A percentile compares a stretch with the other conserved stretches of the same genome.
phyloP scores from a whole-genome alignment of 2,113 vertebrate species.

The Sebastes fasciatus region DNA sequence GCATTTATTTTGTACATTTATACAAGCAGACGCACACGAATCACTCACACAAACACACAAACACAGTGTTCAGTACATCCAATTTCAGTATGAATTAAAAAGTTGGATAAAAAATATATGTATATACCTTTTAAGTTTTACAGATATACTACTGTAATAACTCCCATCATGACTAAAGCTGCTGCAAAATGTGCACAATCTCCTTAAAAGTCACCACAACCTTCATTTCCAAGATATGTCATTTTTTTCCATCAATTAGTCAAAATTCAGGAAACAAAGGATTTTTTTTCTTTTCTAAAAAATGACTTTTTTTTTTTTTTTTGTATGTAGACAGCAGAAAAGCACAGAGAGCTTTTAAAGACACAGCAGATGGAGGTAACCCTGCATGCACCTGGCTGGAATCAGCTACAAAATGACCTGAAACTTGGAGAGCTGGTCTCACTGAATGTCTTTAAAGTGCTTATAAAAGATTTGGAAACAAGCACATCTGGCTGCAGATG shows the following conservation, averaged over 20 bases:
- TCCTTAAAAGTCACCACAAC: not conserved
- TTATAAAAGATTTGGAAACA: no score
- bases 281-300: no score
- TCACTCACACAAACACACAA: constrained; percentile 33
- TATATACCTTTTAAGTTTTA: constrained; percentile 9
- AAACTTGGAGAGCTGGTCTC: no score
- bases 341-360: constrained; percentile 6
- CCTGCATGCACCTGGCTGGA: constrained; percentile 31
- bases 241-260: not conserved
- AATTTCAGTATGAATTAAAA: constrained; percentile 56
- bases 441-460: no score
- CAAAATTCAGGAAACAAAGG: no score
- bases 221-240: not conserved
- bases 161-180: not conserved
- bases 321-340: not conserved
- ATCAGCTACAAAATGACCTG: no score
- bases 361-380: constrained; percentile 12
- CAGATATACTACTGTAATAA: no score
- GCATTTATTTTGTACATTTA: constrained; percentile 35
- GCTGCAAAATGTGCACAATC: not conserved
- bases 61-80: constrained; percentile 47
- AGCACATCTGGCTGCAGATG: no score
- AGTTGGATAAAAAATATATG: constrained; percentile 33
- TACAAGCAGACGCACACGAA: constrained; percentile 18
- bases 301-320: not conserved